Conservation (phyloP, 2,797 vertebrate genomes). For the Enteromius thamalakanensis region DNA sequence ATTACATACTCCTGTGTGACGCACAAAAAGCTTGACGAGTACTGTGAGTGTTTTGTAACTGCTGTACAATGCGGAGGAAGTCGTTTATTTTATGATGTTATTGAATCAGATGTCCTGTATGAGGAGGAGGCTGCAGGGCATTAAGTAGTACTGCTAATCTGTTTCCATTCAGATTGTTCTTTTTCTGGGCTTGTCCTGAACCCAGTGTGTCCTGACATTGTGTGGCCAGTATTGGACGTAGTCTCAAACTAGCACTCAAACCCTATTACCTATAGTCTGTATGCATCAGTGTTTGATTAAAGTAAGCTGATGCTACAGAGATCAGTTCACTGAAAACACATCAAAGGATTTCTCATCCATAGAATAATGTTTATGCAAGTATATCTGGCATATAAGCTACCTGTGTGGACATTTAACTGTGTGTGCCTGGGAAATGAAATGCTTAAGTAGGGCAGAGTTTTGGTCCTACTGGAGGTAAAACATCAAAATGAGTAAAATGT, state of each 20-base stretch:
- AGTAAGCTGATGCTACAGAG: neutral
- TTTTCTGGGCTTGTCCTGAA: neutral
- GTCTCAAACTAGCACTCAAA: constrained; percentile 10
- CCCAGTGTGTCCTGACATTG: neutral
- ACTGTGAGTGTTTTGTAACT: neutral
- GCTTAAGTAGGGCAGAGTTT: neutral
- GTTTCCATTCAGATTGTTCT: constrained; percentile 11
- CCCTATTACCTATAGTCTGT: neutral
- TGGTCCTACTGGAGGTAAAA: neutral
- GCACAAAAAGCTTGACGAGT: neutral
- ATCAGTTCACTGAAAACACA: neutral
- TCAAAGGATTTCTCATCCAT: neutral
- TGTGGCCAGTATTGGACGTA: neutral
- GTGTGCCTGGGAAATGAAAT: neutral
- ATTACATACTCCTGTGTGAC: neutral
- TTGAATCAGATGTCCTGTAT: constrained; percentile 44
- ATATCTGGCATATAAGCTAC: neutral
- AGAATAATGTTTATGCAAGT: neutral
- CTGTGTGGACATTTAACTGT: neutral
- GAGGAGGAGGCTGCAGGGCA: neutral
- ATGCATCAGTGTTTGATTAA: constrained; percentile 1
- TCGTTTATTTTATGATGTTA: constrained; percentile 2
- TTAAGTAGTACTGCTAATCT: constrained; percentile 38
- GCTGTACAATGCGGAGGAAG: neutral
- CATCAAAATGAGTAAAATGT: neutral